Evolutionary conservation across 53 echinoderm and acorn worm species (phyloP), one percentile per base, ranked within the genome.

Genomic region (Temnopleurus reevesii): DNA sequence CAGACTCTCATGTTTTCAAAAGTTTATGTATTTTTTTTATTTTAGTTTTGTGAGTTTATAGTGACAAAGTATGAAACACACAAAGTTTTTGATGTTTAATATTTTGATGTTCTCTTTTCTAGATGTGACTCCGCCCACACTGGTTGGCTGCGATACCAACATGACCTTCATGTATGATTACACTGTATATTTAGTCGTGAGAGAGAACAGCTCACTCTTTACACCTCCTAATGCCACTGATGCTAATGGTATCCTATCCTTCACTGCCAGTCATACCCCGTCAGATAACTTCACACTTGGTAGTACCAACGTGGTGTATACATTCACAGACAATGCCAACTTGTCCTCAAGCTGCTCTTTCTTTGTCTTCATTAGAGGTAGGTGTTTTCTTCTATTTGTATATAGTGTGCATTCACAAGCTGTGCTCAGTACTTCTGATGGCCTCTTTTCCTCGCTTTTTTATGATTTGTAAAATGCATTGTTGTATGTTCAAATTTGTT

Each of bases 261-360:
- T 84, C 24, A 24, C 54, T 0, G 23, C 91, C 12, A 51, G 28
- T 41, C 87, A 81, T 46, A 82, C 56, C 12, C 86, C 92, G 18
- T 29, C 79, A 27, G 86, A 91, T 71, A 35, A 25, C 30, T 94
- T 94, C 60, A 77, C 63, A 35, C 63, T 94, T 6, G 94, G 94
- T 28, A 19, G 34, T n/a, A 94, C 94, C 10, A 45, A 17, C 15
- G 92, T 94, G 45, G 81, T 59, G 10, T 94, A 94, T 86, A 81
- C 90, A 1, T 92, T 92, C 36, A 45, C 82, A n/a, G 94, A 94
- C 29, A 27, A 8, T 36, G 92, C 92, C 2, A 66, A 66, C 15
- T 53, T 90, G 56, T 81, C 77, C 1, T n/a, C 65, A 1, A 33
- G 45, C 34, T 94, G 94, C 43, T 33, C 17, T 13, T 92, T 94